phyloP scores from a whole-genome alignment of 2,888 invertebrate genomes.

The Diaperis boleti region DNA sequence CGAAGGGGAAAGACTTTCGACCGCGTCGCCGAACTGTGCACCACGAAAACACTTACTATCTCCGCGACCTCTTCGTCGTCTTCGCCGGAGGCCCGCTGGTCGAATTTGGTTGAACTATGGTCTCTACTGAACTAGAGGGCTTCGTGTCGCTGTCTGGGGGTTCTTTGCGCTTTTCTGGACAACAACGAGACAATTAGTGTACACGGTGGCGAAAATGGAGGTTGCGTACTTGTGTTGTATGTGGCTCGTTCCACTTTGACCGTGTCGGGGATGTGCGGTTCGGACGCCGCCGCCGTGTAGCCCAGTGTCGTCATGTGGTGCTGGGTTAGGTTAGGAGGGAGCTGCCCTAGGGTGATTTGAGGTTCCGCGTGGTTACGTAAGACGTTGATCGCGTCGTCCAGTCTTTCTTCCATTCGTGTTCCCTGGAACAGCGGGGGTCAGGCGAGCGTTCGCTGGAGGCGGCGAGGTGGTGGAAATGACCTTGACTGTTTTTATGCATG shows the following conservation, averaged over 20 bases:
- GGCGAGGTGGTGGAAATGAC: too few species aligned
- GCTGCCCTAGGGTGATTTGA: constrained; percentile 70
- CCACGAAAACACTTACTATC: constrained; percentile 77
- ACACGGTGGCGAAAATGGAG: not conserved
- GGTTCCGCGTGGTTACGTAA: constrained; percentile 95
- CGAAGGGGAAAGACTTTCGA: not conserved
- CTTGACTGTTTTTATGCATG: too few species aligned
- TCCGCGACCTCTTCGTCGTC: constrained; percentile 76
- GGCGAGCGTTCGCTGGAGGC: too few species aligned
- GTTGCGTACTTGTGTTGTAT: constrained; percentile 64
- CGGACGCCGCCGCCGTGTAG: constrained; percentile 67
- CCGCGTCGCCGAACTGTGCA: too few species aligned
- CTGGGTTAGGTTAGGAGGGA: constrained; percentile 62
- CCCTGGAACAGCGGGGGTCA: too few species aligned
- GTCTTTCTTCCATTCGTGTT: constrained; percentile 92
- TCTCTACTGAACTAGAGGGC: constrained; percentile 71
- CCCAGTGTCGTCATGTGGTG: constrained; percentile 71
- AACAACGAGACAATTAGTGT: constrained; percentile 26
- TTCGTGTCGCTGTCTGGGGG: constrained; percentile 80
- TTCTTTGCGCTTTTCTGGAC: constrained; percentile 85
- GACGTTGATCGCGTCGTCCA: constrained; percentile 96
- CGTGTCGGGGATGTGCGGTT: constrained; percentile 63
- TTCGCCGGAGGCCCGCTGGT: constrained; percentile 69
- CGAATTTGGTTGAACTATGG: constrained; percentile 69
- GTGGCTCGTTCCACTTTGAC: constrained; percentile 66